Evolutionary conservation across 2,797 vertebrate species (phyloP), one percentile per base, ranked within the genome.

Genomic region (Rhabdophis nuchalis): DNA sequence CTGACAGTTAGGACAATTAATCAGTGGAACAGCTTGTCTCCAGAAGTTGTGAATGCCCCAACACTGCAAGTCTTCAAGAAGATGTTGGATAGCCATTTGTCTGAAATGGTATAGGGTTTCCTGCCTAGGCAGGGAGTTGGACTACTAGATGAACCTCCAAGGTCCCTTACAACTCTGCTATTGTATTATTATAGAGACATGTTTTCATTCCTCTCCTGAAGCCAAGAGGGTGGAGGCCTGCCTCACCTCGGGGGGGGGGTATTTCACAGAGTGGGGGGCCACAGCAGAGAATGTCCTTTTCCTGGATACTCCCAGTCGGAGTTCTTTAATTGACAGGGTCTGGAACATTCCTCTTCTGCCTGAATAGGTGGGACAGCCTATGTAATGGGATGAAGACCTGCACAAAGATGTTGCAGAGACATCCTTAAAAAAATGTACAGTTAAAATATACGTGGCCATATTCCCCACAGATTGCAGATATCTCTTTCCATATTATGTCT

Each of bases 201-300:
- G n/a, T 68, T 72, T 72, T 20, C 64, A 72, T 6, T 72, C n/a
- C 6, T 36, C 36, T 72, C n/a, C n/a, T 72, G 64, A 72, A 72
- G 64, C n/a, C 64, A 72, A 61, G 60, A 61, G 1, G 60, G 11
- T 29, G 27, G n/a, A 14, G 14, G 32, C n/a, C 14, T 68, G n/a
- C 64, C n/a, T 16, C n/a, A 68, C n/a, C 14, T 68, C 0, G 0
- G 14, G 14, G 6, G 0, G 14, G n/a, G n/a, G 14, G n/a, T 32
- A 72, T 72, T 36, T 72, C n/a, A 36, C 6, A 32, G 27, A 27
- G 64, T 6, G 0, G 64, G n/a, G 64, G 7, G 64, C 14, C 64
- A 72, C 2, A 2, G 64, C 5, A 36, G n/a, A 72, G 64, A 20
- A 72, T 6, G 16, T 3, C 32, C 64, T 72, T 32, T 72, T 68